These are phyloP conservation scores for Scopus umbretta DNA, from an alignment of 2,113 vertebrate genomes.

Conservation along the genomic window DNA sequence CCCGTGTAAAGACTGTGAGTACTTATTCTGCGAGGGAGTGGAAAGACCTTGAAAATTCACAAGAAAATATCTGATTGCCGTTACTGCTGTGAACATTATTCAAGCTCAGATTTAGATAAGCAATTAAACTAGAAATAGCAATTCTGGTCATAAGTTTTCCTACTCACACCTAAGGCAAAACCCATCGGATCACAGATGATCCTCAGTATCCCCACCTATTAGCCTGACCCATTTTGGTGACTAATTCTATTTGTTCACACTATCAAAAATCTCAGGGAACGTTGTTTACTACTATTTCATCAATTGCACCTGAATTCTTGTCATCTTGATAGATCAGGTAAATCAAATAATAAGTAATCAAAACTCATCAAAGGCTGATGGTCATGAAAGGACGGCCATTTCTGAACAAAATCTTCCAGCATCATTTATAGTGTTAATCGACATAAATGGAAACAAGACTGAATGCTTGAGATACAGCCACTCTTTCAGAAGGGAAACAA, in stretches of 20 bases:
- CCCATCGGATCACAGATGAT: background rate
- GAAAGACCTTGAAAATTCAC: background rate
- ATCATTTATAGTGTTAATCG: background rate
- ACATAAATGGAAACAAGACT: background rate
- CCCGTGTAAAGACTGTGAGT: fast-evolving
- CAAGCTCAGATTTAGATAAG: background rate
- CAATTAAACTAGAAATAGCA: background rate
- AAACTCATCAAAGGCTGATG: background rate
- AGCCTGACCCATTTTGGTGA: background rate
- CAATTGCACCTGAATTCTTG: background rate
- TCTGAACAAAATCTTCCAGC: background rate
- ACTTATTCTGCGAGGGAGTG: background rate
- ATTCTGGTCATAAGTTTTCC: background rate
- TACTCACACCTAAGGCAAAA: background rate
- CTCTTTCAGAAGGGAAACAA: background rate
- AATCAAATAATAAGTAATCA: background rate
- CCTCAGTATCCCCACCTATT: background rate
- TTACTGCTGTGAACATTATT: background rate
- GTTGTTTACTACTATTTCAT: background rate
- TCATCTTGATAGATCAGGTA: background rate
- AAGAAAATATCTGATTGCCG: background rate
- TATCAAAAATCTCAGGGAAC: background rate
- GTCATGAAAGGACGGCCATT: background rate
- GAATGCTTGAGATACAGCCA: background rate
- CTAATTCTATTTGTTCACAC: background rate